These are phyloP conservation scores for Urocolius indicus DNA, from an alignment of 2,113 vertebrate genomes.

Conservation along the genomic window DNA sequence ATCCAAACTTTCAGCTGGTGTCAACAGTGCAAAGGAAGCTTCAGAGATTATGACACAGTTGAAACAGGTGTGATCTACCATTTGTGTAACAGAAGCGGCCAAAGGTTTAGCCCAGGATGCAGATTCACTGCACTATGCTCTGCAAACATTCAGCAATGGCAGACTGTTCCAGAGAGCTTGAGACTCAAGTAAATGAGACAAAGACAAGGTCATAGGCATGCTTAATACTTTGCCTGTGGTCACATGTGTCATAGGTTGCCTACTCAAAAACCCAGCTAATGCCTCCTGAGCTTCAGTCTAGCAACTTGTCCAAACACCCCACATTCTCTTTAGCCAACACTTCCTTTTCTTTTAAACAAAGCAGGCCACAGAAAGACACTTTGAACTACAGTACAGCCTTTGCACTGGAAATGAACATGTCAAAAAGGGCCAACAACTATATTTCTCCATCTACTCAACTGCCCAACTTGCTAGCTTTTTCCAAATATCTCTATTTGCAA, in stretches of 20 bases:
- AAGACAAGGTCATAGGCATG: background rate
- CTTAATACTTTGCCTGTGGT: background rate
- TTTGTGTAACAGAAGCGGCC: background rate
- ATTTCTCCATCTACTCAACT: background rate
- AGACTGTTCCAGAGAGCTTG: background rate
- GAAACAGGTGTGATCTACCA: background rate
- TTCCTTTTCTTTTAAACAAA: background rate
- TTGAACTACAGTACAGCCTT: background rate
- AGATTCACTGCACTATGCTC: background rate
- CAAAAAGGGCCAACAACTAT: background rate
- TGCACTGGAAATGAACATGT: background rate
- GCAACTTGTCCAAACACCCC: background rate
- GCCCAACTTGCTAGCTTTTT: background rate
- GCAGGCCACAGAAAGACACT: background rate
- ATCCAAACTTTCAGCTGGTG: background rate
- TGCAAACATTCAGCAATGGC: background rate
- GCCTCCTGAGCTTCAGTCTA: background rate
- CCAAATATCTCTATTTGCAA: background rate
- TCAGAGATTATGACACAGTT: background rate
- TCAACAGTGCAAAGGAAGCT: background rate
- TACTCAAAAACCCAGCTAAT: background rate
- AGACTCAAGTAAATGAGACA: background rate
- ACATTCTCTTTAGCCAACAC: background rate
- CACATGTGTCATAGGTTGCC: background rate
- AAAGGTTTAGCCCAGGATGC: background rate